Evolutionary conservation across 1,140 invertebrate genomes (phyloP), one percentile per base, ranked within the genome.

Genomic region (Nasonia giraulti): DNA sequence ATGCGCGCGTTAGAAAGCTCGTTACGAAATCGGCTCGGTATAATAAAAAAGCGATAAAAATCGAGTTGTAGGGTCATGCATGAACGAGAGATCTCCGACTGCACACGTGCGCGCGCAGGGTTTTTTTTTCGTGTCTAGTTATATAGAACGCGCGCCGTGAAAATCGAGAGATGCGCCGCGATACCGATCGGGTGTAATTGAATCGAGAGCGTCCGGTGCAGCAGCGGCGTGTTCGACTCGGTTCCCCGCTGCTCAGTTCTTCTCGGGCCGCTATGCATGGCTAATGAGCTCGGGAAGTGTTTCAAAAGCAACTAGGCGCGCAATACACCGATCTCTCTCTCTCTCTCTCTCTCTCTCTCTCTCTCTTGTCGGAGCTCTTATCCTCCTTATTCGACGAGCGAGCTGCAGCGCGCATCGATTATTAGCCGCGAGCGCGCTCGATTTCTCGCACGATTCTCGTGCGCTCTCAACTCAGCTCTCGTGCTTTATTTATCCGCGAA

Each of bases 271-370:
- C 66, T 55, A 55, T 83, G 76, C 68, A 84, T 79, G 82, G 75
- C 68, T 84, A 84, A 84, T 84, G 82, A 84, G 82, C 76, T 84
- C 44, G 82, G 76, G 37, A 77, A 83, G 82, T 83, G 66, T 77
- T 83, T 77, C 82, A 62, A 84, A 79, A 84, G 75, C 75, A 84
- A 73, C 74, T 75, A 76, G 44, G 55, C 71, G 5, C 2, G 73
- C 74, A 69, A 77, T 82, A 68, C 6, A n/a, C 73, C 82, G 82
- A 71, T 78, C 27, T 27, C 55, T 66, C 23, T 47, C 75, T 23
- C 23, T 47, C 75, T 23, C 23, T 47, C 75, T 23, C 23, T 47
- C 75, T 23, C 23, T 47, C 75, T 23, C n/a, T 78, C 27, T 27
- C 55, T 66, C 23, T 47, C 75, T 23, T 0, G 27, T 27, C 27